Percentiles rank a stretch among this genome's conserved stretches.
These are phyloP conservation scores for human (Homo sapiens) DNA, from an alignment of 2,113 vertebrate genomes.

Conservation along the genomic window DNA sequence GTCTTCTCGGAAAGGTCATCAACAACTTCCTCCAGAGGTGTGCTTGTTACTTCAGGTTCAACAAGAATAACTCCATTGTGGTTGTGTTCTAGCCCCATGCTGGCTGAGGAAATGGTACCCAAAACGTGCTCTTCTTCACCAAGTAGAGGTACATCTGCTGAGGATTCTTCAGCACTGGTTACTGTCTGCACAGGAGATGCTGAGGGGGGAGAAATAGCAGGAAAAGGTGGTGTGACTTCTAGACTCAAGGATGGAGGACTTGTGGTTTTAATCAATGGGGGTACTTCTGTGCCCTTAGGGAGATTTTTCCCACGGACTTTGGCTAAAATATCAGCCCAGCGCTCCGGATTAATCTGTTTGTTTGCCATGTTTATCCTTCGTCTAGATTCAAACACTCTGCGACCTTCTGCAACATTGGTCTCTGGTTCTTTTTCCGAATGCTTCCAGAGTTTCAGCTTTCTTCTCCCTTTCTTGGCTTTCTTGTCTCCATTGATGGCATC, in stretches of 20 bases:
- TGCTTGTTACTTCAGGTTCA: not conserved
- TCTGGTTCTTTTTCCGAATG: slow-evolving; percentile 74
- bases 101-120: slow-evolving; percentile 35
- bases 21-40: rapidly evolving
- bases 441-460: slow-evolving; percentile 81
- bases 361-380: slow-evolving; percentile 88
- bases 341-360: slow-evolving; percentile 91
- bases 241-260: not conserved
- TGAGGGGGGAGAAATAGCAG: not conserved
- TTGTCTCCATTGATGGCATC: slow-evolving; percentile 16
- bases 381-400: slow-evolving; percentile 83
- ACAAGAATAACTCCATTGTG: not conserved
- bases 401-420: slow-evolving; percentile 81
- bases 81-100: not conserved
- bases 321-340: slow-evolving; percentile 93
- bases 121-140: slow-evolving; percentile 78
- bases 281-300: slow-evolving; percentile 74
- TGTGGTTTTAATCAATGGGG: slow-evolving; percentile 39
- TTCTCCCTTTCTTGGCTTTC: slow-evolving; percentile 77
- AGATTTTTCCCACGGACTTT: slow-evolving; percentile 88
- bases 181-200: not conserved
- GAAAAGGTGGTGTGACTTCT: slow-evolving; percentile 22
- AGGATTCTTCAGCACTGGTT: slow-evolving; percentile 76
- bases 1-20: not conserved
- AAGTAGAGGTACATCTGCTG: slow-evolving; percentile 66